Conservation (phyloP, 2,888 invertebrate species). For the Drosophila paramelanica region DNA sequence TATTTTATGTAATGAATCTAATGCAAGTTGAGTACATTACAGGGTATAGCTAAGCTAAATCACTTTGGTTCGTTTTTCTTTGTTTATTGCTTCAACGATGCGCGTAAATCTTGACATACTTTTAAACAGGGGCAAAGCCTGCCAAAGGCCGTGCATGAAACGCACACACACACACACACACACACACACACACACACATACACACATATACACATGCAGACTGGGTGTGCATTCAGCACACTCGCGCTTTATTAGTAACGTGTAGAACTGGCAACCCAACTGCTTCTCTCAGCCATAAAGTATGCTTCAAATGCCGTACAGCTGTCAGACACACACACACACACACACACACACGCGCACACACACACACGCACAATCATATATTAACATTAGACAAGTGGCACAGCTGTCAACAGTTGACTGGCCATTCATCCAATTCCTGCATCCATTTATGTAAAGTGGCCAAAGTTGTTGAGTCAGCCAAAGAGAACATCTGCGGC, state of each 20-base stretch:
- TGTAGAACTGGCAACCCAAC: slow-evolving; percentile 24
- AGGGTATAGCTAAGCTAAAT: slow-evolving; percentile 32
- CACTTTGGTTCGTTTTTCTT: slow-evolving; percentile 29
- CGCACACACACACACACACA: slow-evolving; percentile 7
- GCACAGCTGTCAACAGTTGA: slow-evolving; percentile 58
- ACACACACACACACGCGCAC: not conserved
- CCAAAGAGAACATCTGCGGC: slow-evolving; percentile 13
- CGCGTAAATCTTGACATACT: slow-evolving; percentile 80
- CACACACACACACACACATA: slow-evolving; percentile 2
- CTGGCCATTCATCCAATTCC: slow-evolving; percentile 55
- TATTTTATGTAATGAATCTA: too few relatives aligned
- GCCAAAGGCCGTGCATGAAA: slow-evolving; percentile 25
- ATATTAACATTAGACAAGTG: slow-evolving; percentile 49
- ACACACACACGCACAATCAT: slow-evolving; percentile 8
- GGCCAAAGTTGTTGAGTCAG: slow-evolving; percentile 46
- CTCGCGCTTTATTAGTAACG: slow-evolving; percentile 33
- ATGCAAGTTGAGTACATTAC: not conserved
- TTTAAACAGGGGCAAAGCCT: slow-evolving; percentile 27
- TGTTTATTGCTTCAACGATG: slow-evolving; percentile 71
- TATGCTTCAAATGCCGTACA: slow-evolving; percentile 55
- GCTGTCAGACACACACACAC: slow-evolving; percentile 32
- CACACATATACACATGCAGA: not conserved
- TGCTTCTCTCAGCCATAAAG: slow-evolving; percentile 47
- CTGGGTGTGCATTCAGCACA: not conserved
- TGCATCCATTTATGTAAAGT: slow-evolving; percentile 61